These are phyloP conservation scores for Hemicentrotus pulcherrimus DNA, from an alignment of 35 echinoderm and acorn worm genomes.

Conservation along the genomic window DNA sequence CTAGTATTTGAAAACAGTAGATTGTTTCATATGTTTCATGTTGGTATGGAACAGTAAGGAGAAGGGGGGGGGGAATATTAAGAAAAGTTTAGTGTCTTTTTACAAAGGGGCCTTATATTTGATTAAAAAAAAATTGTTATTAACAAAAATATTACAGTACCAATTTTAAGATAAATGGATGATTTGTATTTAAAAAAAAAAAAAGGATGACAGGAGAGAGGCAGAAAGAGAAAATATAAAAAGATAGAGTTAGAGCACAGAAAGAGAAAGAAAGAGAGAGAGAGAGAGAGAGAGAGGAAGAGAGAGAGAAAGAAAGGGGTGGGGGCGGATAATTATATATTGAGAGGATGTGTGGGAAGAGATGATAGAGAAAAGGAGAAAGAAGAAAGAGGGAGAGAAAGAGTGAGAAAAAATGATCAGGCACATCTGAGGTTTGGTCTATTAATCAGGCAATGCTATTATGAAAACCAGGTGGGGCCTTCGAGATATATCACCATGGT, in stretches of 20 bases:
- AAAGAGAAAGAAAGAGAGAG: not conserved
- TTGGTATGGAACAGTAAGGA: no score
- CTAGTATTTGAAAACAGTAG: no score
- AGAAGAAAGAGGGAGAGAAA: not conserved
- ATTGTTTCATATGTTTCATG: no score
- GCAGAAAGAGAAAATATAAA: not conserved
- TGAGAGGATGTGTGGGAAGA: no score
- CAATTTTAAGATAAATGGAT: no score
- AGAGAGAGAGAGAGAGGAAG: not conserved
- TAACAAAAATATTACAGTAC: no score
- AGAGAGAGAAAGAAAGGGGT: not conserved
- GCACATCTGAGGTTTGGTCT: conserved; percentile 1
- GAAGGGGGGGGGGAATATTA: no score
- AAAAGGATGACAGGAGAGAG: not conserved
- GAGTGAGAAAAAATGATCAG: not conserved
- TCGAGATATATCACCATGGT: not conserved
- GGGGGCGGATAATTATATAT: not conserved
- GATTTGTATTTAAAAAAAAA: no score
- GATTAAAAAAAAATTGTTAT: no score
- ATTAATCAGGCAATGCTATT: conserved; percentile 20
- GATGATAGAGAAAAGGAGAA: not conserved
- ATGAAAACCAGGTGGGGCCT: conserved; percentile 36
- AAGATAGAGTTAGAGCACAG: no score
- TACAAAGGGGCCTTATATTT: no score
- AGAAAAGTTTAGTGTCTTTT: no score